These are phyloP conservation scores for Cyprinodon diabolis DNA, from an alignment of 2,797 vertebrate genomes.

Conservation along the genomic window DNA sequence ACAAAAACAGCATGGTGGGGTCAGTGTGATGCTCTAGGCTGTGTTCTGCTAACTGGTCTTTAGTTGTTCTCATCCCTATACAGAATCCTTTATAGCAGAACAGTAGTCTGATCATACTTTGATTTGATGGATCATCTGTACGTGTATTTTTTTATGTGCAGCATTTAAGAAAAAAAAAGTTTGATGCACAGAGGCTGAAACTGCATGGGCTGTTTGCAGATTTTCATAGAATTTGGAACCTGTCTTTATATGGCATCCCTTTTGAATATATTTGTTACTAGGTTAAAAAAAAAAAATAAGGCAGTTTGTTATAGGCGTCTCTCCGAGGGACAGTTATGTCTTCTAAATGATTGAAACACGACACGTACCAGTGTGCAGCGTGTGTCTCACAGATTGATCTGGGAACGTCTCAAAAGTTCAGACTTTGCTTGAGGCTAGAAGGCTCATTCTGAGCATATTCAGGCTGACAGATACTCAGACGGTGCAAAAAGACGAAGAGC, in stretches of 20 bases:
- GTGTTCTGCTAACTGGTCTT: background rate
- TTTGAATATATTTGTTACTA: background rate
- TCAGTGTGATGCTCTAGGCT: background rate
- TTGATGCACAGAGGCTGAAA: background rate
- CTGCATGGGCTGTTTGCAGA: background rate
- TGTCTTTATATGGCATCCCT: background rate
- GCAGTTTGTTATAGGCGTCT: background rate
- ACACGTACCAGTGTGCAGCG: constrained; percentile 3
- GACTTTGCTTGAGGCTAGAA: constrained; percentile 45
- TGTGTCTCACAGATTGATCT: constrained; percentile 39
- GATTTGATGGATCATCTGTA: background rate
- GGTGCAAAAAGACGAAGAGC: constrained; percentile 48
- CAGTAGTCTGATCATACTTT: background rate
- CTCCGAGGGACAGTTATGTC: background rate
- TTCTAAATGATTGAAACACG: background rate
- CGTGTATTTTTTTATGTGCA: background rate
- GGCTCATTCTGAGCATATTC: constrained; percentile 50
- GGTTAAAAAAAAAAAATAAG: background rate
- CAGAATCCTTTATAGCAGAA: background rate
- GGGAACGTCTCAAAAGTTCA: constrained; percentile 62
- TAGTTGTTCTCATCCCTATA: background rate
- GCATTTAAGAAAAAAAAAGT: background rate
- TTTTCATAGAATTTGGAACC: background rate
- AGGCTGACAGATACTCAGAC: constrained; percentile 45
- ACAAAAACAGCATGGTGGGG: background rate